phyloP scores from a whole-genome alignment of 23 tunicate genomes.

The Phallusia fumigata region DNA sequence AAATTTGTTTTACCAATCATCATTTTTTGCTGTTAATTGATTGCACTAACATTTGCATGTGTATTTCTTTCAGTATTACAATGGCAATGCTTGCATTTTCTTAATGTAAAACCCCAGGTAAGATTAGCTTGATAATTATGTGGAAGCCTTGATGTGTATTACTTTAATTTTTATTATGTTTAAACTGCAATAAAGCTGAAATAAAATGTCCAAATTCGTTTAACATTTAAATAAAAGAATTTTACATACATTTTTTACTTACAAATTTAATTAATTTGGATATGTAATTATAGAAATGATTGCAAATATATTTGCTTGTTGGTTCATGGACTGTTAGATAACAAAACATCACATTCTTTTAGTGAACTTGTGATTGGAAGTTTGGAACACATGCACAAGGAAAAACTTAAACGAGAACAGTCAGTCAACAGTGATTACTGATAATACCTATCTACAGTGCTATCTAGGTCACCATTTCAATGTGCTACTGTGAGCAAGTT shows the following conservation, averaged over 20 bases:
- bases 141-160: not conserved
- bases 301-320: too few relatives aligned
- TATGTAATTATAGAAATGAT: too few relatives aligned
- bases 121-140: not conserved
- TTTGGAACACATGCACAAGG: conserved; percentile 79
- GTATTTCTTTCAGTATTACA: conserved; percentile 14
- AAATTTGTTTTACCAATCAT: not conserved
- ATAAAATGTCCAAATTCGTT: too few relatives aligned
- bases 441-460: not conserved
- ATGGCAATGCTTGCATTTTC: conserved; percentile 17
- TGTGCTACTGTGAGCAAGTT: conserved; percentile 6
- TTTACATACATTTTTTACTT: too few relatives aligned
- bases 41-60: conserved; percentile 10
- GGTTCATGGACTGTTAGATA: too few relatives aligned
- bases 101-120: not conserved
- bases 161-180: not conserved
- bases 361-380: conserved; percentile 93
- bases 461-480: not conserved
- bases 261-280: too few relatives aligned
- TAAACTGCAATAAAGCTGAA: too few relatives aligned
- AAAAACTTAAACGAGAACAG: conserved; percentile 55
- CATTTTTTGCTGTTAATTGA: not conserved
- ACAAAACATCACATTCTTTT: not conserved
- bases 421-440: not conserved
- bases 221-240: too few relatives aligned